These are phyloP conservation scores for Gopherus flavomarginatus DNA, from an alignment of 2,113 vertebrate genomes.

Conservation along the genomic window DNA sequence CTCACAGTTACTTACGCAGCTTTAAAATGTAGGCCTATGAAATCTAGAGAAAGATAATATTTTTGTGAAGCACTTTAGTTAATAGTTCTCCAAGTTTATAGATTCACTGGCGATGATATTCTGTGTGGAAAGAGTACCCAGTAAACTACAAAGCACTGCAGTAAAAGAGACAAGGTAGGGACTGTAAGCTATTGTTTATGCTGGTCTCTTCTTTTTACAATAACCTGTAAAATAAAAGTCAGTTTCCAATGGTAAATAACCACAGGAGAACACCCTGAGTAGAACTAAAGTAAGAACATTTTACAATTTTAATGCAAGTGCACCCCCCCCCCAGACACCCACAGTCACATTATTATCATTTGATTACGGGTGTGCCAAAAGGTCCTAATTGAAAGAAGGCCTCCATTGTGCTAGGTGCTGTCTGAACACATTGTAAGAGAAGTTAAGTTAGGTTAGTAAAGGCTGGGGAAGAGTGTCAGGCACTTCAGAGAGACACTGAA, in stretches of 20 bases:
- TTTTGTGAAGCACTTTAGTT: background rate
- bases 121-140: background rate
- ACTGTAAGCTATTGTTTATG: background rate
- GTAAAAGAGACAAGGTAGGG: background rate
- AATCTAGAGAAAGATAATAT: accelerated
- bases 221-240: background rate
- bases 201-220: background rate
- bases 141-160: background rate
- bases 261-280: background rate
- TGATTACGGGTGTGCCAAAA: background rate
- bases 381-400: background rate
- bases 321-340: too few relatives aligned
- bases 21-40: accelerated
- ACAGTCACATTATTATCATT: background rate
- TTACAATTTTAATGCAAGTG: background rate
- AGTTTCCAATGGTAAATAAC: background rate
- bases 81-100: accelerated
- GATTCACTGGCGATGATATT: accelerated
- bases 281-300: background rate
- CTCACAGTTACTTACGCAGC: background rate
- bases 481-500: background rate
- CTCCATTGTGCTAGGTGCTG: background rate
- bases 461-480: background rate
- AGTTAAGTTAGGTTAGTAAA: background rate
- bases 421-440: background rate